Evolutionary conservation across 1,140 invertebrate species (phyloP).

Genomic region (Cataglyphis hispanica): DNA sequence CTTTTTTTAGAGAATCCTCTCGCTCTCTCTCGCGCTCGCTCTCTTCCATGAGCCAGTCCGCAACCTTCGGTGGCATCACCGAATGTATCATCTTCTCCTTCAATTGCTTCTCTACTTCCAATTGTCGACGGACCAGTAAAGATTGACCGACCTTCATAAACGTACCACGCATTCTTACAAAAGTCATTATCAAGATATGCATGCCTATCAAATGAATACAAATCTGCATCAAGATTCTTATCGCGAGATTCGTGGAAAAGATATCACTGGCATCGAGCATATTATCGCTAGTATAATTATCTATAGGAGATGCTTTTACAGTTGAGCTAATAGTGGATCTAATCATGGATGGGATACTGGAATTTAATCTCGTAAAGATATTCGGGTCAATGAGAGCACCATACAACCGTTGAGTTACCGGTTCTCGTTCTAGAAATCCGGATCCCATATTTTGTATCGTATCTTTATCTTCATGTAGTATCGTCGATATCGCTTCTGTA

Average conservation of each 20-base stretch:
- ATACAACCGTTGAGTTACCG: slow-evolving; percentile 48
- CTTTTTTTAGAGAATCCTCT: slow-evolving; percentile 85
- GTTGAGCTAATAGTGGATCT: slow-evolving; percentile 47
- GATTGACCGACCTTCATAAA: slow-evolving; percentile 99
- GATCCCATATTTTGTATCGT: slow-evolving; percentile 25
- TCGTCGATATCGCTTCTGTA: slow-evolving; percentile 37
- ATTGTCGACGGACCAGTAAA: slow-evolving; percentile 93
- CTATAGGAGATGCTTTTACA: slow-evolving; percentile 53
- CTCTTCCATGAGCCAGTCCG: slow-evolving; percentile 94
- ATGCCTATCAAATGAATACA: slow-evolving; percentile 97
- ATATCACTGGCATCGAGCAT: slow-evolving; percentile 66
- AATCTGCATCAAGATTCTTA: slow-evolving; percentile 93
- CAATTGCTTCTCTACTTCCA: slow-evolving; percentile 97
- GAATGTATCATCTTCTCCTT: slow-evolving; percentile 99
- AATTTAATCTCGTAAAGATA: slow-evolving; percentile 66
- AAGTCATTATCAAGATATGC: slow-evolving; percentile 97
- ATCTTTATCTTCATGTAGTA: slow-evolving; percentile 5
- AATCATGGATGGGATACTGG: slow-evolving; percentile 52
- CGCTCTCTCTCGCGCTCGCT: slow-evolving; percentile 87
- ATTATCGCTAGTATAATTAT: slow-evolving; percentile 28
- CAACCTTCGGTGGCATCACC: slow-evolving; percentile 97
- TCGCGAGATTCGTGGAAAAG: slow-evolving; percentile 88
- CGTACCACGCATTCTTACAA: slow-evolving; percentile 96
- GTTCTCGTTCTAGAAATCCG: slow-evolving; percentile 32
- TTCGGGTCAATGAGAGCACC: slow-evolving; percentile 40